These are phyloP conservation scores for Caracal caracal DNA, from an alignment of 2,113 vertebrate genomes.

Conservation along the genomic window DNA sequence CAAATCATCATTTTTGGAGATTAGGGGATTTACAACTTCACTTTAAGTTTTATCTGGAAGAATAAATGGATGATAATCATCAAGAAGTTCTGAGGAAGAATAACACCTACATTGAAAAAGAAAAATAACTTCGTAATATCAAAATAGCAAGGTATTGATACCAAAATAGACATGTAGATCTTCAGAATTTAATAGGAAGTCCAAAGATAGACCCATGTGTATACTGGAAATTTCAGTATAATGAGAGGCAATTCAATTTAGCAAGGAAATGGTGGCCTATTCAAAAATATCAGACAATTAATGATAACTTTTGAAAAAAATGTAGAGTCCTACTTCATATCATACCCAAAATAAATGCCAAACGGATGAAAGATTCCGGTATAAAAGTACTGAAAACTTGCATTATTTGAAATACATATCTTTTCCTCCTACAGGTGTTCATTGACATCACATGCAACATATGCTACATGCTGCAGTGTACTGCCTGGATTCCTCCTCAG, in stretches of 20 bases:
- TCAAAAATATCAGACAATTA: constrained; percentile 22
- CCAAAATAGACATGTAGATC: neutral
- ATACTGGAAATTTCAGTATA: neutral
- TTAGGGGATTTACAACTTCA: neutral
- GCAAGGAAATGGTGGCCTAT: neutral
- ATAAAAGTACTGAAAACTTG: neutral
- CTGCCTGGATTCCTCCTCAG: neutral
- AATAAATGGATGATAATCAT: neutral
- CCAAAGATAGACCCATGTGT: neutral
- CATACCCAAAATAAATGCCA: neutral
- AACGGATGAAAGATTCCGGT: neutral
- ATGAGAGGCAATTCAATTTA: neutral
- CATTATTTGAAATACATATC: neutral
- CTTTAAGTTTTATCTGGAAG: constrained; percentile 12
- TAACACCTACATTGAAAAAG: neutral
- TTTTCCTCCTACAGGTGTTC: neutral
- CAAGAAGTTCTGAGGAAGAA: neutral
- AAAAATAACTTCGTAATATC: neutral
- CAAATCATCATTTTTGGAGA: neutral
- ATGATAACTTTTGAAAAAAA: neutral
- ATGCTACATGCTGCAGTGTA: neutral
- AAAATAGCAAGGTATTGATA: neutral
- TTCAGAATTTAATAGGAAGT: neutral
- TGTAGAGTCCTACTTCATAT: neutral
- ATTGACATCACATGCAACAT: neutral